Evolutionary conservation across 2,888 invertebrate genomes (phyloP), one percentile per base, ranked within the genome.

Genomic region (Campoplex capitator): DNA sequence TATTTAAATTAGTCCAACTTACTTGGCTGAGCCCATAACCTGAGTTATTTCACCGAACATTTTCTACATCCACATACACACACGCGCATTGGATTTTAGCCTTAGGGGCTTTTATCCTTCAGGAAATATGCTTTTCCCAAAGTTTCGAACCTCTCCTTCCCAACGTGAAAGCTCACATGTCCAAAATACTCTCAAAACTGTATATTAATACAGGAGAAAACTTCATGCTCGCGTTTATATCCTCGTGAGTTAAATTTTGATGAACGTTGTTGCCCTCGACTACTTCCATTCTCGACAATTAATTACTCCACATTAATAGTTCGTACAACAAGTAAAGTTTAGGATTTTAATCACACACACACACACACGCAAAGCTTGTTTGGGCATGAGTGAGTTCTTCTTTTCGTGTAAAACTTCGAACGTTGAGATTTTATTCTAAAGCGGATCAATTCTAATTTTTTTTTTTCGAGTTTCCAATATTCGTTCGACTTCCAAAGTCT

Each of bases 1-100:
- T 94, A 94, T 94, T 94, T 93, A 94, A 94, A 94, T 94, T 94
- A 94, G 94, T 93, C 92, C 92, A 93, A 93, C 92, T 93, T 92
- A 81, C 73, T 81, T 77, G 83, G 76, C 48, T 67, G 74, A 71
- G 54, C 58, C 90, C 88, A 85, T 88, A 88, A 89, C 90, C 90
- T 91, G 89, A 92, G 92, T 92, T 91, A 90, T 88, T 90, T 88
- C 87, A 89, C 89, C 88, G 86, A 90, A 90, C 89, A 58, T 23
- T 51, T 54, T 54, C 23, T 9, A 51, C 51, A 77, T 4, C n/a
- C 45, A 62, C 4, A 42, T 45, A 67, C 51, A 77, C 23, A 32
- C 51, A 35, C 45, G 7, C 45, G 7, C 45, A 45, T 9, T 48
- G n/a, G 1, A 54, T 28, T 35, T 48, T 18, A 73, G 82, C 70